These are phyloP conservation scores for Drosophila macrothrix DNA, from an alignment of 2,888 invertebrate species.

Conservation along the genomic window DNA sequence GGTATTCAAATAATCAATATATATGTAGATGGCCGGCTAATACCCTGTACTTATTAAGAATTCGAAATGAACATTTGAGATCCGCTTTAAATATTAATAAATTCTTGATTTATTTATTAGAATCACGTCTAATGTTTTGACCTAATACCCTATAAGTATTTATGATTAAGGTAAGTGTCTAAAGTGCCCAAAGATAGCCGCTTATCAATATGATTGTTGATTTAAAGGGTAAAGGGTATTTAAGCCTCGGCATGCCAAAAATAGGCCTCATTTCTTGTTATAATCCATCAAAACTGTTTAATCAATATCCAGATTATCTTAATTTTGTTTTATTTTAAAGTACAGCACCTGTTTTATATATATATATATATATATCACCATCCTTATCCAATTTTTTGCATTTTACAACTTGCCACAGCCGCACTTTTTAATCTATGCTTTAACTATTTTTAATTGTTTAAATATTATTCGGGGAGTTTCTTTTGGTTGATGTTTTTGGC, in stretches of 20 bases:
- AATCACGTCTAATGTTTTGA: neutral
- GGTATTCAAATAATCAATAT: neutral
- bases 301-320: neutral
- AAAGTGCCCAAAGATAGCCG: neutral
- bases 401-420: too few species aligned
- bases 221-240: neutral
- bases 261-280: neutral
- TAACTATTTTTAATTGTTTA: neutral
- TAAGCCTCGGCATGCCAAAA: neutral
- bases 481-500: neutral
- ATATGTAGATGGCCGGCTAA: neutral
- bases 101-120: neutral
- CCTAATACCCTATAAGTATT: neutral
- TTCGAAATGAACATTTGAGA: neutral
- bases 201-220: neutral
- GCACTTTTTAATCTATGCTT: neutral
- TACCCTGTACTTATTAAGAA: neutral
- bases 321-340: neutral
- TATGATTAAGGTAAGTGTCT: neutral
- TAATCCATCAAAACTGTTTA: neutral
- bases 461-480: neutral
- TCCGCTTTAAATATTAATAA: neutral
- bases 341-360: neutral
- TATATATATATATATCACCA: neutral
- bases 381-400: neutral